Percentiles rank a stretch among this genome's conserved stretches.
Conservation (phyloP, 2,888 invertebrate species). For the Keiferia lycopersicella region DNA sequence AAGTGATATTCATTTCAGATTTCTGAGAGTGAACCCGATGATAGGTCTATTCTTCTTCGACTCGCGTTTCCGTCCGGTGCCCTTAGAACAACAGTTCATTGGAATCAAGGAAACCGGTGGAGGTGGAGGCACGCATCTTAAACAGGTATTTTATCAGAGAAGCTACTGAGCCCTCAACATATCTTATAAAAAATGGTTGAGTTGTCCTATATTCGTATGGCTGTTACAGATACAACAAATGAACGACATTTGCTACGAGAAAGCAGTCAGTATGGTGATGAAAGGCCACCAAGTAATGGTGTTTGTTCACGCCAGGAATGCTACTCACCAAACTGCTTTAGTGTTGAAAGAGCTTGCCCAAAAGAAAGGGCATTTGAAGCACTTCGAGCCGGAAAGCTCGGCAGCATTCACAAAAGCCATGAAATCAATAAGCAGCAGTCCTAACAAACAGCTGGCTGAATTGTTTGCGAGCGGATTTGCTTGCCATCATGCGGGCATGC, state of each 20-base stretch:
- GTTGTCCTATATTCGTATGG: too few relatives aligned
- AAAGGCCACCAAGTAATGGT: constrained; percentile 98
- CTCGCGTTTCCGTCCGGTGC: constrained; percentile 96
- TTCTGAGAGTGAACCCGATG: constrained; percentile 95
- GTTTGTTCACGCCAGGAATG: constrained; percentile 98
- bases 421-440: constrained; percentile 86
- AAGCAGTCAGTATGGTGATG: constrained; percentile 91
- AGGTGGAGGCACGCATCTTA: constrained; percentile 66
- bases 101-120: constrained; percentile 86
- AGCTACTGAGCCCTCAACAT: too few relatives aligned
- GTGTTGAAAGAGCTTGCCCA: constrained; percentile 91
- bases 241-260: constrained; percentile 96
- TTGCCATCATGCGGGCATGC: constrained; percentile 98
- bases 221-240: constrained; percentile 85
- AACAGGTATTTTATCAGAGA: constrained; percentile 51
- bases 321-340: constrained; percentile 94
- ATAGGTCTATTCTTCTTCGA: constrained; percentile 97
- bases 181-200: too few relatives aligned
- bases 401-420: constrained; percentile 84
- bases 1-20: too few relatives aligned
- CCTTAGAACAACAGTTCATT: constrained; percentile 94
- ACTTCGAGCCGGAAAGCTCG: constrained; percentile 85
- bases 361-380: constrained; percentile 85
- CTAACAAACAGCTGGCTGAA: constrained; percentile 91
- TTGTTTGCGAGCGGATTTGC: constrained; percentile 94